phyloP scores from a whole-genome alignment of 2,797 vertebrate species.

The Myioborus miniatus region DNA sequence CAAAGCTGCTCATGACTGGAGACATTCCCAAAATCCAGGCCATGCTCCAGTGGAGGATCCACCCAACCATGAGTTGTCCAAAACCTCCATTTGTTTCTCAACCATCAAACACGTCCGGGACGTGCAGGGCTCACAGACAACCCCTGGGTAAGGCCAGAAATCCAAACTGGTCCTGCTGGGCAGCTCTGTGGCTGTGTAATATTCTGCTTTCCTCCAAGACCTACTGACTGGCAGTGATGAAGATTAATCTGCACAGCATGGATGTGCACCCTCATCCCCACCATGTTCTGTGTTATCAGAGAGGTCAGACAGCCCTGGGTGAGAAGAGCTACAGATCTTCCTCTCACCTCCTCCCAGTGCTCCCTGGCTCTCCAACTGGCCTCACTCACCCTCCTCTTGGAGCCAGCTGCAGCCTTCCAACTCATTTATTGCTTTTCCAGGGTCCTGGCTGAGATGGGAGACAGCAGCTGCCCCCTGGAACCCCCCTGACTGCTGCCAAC shows the following conservation, averaged over 20 bases:
- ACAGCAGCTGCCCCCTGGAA: neutral
- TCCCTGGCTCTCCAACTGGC: neutral
- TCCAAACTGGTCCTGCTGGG: neutral
- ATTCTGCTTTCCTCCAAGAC: neutral
- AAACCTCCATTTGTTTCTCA: neutral
- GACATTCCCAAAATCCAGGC: neutral
- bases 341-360: neutral
- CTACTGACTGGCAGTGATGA: neutral
- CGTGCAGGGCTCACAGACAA: neutral
- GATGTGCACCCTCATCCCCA: neutral
- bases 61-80: neutral
- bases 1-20: neutral
- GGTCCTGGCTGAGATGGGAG: neutral
- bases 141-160: neutral
- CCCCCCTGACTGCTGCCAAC: neutral
- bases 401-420: neutral
- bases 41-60: neutral
- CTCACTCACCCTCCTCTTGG: neutral
- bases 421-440: neutral
- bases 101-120: fast-evolving
- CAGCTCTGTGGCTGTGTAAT: neutral
- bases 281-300: fast-evolving
- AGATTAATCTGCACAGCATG: neutral
- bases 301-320: neutral
- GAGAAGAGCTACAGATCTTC: neutral